These are phyloP conservation scores for Pollenia angustigena DNA, from an alignment of 2,888 invertebrate genomes.

Conservation along the genomic window DNA sequence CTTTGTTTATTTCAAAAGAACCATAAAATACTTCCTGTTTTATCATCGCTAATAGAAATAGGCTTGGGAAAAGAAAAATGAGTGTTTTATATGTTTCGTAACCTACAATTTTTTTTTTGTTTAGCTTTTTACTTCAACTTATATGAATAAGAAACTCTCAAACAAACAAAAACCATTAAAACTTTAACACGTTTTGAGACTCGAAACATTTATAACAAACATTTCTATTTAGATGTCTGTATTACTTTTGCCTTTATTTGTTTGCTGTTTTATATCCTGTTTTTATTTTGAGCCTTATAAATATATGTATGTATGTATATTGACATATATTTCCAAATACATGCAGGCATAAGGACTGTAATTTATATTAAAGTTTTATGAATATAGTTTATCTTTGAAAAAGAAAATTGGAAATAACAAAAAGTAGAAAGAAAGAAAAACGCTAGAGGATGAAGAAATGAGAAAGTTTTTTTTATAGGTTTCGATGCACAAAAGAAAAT, in stretches of 20 bases:
- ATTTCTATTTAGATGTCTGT: slow-evolving; percentile 50
- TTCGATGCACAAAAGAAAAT: slow-evolving; percentile 41
- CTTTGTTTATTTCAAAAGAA: slow-evolving; percentile 2
- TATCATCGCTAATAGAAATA: slow-evolving; percentile 46
- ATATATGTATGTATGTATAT: too few relatives aligned
- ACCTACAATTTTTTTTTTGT: slow-evolving; percentile 43
- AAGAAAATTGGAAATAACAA: neutral
- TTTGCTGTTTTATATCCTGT: too few relatives aligned
- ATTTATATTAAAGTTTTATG: slow-evolving; percentile 66
- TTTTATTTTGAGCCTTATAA: too few relatives aligned
- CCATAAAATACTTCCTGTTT: slow-evolving; percentile 62
- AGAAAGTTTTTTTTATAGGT: slow-evolving; percentile 50
- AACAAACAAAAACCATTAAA: slow-evolving; percentile 62
- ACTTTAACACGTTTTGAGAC: slow-evolving; percentile 71
- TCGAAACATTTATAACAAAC: slow-evolving; percentile 57
- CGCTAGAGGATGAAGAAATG: neutral
- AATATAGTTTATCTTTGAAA: slow-evolving; percentile 57
- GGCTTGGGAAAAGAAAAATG: slow-evolving; percentile 18
- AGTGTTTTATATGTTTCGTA: slow-evolving; percentile 48
- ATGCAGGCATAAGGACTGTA: slow-evolving; percentile 51
- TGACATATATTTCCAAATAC: neutral
- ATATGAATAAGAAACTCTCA: too few relatives aligned
- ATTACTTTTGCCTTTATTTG: slow-evolving; percentile 32
- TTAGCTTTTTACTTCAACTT: too few relatives aligned
- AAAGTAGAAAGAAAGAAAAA: slow-evolving; percentile 8